Evolutionary conservation across 2,888 invertebrate species (phyloP).

Genomic region (Eugnorisma glareosa): DNA sequence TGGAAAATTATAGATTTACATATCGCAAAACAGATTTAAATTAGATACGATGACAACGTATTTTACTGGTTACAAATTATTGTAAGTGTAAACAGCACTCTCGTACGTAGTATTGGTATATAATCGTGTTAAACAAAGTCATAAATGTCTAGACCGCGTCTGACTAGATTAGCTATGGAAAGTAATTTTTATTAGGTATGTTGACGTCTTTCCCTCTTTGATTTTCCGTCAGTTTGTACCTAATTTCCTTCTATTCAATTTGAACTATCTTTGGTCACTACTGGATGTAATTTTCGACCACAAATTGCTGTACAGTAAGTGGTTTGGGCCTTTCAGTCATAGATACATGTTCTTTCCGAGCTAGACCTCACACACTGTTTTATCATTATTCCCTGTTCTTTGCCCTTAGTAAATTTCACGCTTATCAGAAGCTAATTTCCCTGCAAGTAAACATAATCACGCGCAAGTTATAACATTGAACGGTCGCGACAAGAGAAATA

Average conservation of each 20-base stretch:
- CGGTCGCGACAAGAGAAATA: constrained; percentile 40
- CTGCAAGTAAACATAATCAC: constrained; percentile 26
- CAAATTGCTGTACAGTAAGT: not conserved
- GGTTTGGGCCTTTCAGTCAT: not conserved
- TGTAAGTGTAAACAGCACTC: not conserved
- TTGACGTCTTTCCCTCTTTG: not conserved
- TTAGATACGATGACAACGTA: constrained; percentile 4
- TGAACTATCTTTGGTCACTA: not conserved
- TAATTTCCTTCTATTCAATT: not conserved
- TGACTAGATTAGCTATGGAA: not conserved
- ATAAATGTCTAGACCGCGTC: not conserved
- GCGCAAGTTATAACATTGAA: constrained; percentile 41
- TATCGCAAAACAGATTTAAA: constrained; percentile 12
- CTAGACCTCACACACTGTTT: not conserved
- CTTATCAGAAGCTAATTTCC: constrained; percentile 40
- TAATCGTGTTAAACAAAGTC: not conserved
- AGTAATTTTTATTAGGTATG: not conserved
- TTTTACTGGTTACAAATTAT: constrained; percentile 11
- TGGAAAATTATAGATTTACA: constrained; percentile 31
- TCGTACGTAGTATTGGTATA: not conserved
- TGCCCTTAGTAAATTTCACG: not conserved
- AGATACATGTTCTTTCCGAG: not conserved
- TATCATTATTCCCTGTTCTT: not conserved
- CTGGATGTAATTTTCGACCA: not conserved
- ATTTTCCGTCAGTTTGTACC: not conserved